Evolutionary conservation across 2,797 vertebrate species (phyloP), one percentile per base, ranked within the genome.

Genomic region (Enteromius trimaculatus): DNA sequence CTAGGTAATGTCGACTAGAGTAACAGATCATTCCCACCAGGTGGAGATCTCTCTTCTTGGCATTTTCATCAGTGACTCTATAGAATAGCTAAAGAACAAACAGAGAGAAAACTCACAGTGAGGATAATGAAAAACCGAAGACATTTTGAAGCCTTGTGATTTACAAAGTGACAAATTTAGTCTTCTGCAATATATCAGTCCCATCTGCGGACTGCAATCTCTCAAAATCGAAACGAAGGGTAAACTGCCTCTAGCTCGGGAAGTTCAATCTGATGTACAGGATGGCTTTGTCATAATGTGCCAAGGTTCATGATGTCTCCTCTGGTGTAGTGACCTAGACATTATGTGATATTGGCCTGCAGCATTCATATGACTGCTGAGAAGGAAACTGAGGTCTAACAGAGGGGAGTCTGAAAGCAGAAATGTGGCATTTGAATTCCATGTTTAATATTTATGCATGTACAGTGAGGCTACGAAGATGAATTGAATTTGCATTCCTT

Each of bases 21-120:
- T 98, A 99, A 91, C 98, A 99, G 93, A 99, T 98, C 96, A 99
- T 96, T 86, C 97, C 98, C 89, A 99, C 98, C 86, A 99, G 96
- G 88, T 96, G 95, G 37, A 99, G 96, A 88, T 99, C 98, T 72
- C 95, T 97, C 19, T 92, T 95, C 92, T 95, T 98, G 91, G 97
- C 98, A 87, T 96, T 96, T 95, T 99, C 98, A 92, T 99, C 97
- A 58, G 96, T 98, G 81, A 98, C 98, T 84, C 96, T 96, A 88
- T 97, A 98, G 90, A 99, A 99, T 84, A 99, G 96, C 98, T 99
- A 92, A 84, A 89, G 69, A 14, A 60, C 6, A 55, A 14, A 89
- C 77, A 65, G 53, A 70, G 3, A 77, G 14, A 71, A 39, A 70
- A 77, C 13, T 19, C 4, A 77, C 1, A 47, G 53, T 29, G 29